These are phyloP conservation scores for Oryzias javanicus DNA, from an alignment of 2,113 vertebrate species.

Conservation along the genomic window DNA sequence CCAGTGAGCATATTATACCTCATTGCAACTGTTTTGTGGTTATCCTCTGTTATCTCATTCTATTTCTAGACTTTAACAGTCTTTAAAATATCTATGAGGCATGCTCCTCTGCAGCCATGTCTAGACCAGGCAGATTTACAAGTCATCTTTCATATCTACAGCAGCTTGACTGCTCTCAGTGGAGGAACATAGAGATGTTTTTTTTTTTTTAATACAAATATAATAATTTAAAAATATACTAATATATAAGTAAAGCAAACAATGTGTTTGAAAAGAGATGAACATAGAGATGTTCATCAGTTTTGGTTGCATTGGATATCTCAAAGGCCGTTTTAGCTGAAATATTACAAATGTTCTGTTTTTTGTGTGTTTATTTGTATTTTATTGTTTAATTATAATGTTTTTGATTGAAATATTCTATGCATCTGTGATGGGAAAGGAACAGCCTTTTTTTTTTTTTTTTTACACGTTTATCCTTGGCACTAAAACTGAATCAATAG, in stretches of 20 bases:
- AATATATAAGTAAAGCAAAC: too few relatives aligned
- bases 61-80: constrained; percentile 23
- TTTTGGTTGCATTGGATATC: background rate
- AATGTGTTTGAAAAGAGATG: too few relatives aligned
- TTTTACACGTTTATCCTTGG: background rate
- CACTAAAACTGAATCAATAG: background rate
- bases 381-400: background rate
- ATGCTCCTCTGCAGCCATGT: background rate
- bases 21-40: constrained; percentile 10
- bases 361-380: background rate
- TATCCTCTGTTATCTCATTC: constrained; percentile 18
- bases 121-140: constrained; percentile 12
- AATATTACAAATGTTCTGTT: background rate
- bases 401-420: background rate
- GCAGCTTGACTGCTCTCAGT: background rate
- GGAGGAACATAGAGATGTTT: background rate
- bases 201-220: too few relatives aligned
- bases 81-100: constrained; percentile 11
- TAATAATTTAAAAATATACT: too few relatives aligned
- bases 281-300: background rate
- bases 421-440: background rate
- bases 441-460: fast-evolving
- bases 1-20: background rate
- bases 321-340: background rate
- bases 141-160: background rate